Percentiles rank a stretch among this genome's conserved stretches.
These are phyloP conservation scores for Falco novaeseelandiae DNA, from an alignment of 2,797 vertebrate genomes.

Conservation along the genomic window DNA sequence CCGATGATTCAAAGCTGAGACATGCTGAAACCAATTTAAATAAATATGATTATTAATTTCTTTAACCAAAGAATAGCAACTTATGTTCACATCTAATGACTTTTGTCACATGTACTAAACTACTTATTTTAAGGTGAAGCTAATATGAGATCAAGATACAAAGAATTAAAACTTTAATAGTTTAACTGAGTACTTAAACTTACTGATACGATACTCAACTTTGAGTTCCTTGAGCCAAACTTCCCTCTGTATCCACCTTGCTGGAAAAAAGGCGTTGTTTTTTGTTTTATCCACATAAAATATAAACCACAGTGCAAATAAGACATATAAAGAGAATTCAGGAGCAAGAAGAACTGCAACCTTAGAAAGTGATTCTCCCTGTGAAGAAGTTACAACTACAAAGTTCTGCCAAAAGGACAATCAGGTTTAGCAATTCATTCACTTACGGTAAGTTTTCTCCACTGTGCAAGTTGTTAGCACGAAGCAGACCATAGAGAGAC, in stretches of 20 bases:
- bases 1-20: not conserved
- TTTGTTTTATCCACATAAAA: not conserved
- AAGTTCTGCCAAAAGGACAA: not conserved
- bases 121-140: not conserved
- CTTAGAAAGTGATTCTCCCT: not conserved
- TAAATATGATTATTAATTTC: not conserved
- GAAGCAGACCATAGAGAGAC: slow-evolving; percentile 92
- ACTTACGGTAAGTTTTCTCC: slow-evolving; percentile 91
- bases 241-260: not conserved
- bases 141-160: not conserved
- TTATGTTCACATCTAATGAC: not conserved
- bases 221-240: not conserved
- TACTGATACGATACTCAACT: not conserved
- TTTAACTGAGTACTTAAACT: not conserved
- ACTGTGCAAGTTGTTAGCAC: slow-evolving; percentile 92
- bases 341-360: not conserved
- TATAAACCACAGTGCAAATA: not conserved
- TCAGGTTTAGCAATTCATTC: not conserved
- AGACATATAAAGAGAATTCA: not conserved
- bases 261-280: not conserved
- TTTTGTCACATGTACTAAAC: not conserved
- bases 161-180: not conserved
- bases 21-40: not conserved
- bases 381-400: not conserved
- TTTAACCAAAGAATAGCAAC: not conserved